phyloP scores from a whole-genome alignment of 2,113 vertebrate species.

The Grallaria varia region DNA sequence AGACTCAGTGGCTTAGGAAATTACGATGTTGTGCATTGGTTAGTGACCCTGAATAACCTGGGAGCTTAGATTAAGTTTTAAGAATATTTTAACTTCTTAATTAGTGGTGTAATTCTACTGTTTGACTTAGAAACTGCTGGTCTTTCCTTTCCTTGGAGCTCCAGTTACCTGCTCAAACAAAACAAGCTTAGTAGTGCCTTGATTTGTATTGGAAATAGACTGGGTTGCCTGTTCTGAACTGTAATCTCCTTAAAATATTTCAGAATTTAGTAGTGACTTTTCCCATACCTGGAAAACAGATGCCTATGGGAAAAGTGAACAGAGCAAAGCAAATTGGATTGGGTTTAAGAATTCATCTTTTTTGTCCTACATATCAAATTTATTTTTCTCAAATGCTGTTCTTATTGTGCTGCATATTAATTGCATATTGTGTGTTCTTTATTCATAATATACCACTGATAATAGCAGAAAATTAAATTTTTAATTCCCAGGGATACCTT shows the following conservation, averaged over 20 bases:
- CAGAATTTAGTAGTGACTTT: not conserved
- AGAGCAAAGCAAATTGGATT: slow-evolving; percentile 34
- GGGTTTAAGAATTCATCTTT: slow-evolving; percentile 51
- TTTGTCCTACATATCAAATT: slow-evolving; percentile 53
- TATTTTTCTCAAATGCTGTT: slow-evolving; percentile 50
- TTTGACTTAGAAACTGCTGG: not conserved
- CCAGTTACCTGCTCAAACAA: not conserved
- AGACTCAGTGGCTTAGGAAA: not conserved
- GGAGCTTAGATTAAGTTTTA: not conserved
- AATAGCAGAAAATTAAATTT: slow-evolving; percentile 69
- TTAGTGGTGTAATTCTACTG: not conserved
- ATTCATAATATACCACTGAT: slow-evolving; percentile 58
- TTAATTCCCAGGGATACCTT: slow-evolving; percentile 67
- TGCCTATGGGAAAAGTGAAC: not conserved
- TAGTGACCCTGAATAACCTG: not conserved
- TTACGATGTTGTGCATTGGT: not conserved
- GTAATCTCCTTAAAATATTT: not conserved
- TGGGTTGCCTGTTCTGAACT: not conserved
- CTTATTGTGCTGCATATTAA: slow-evolving; percentile 63
- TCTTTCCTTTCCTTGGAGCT: not conserved
- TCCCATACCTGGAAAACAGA: not conserved
- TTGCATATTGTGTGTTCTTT: slow-evolving; percentile 56
- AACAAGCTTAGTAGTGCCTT: not conserved
- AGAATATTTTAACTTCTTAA: not conserved
- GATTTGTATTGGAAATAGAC: not conserved